Evolutionary conservation across 1,140 invertebrate species (phyloP), one percentile per base, ranked within the genome.

Genomic region (Plodia interpunctella): DNA sequence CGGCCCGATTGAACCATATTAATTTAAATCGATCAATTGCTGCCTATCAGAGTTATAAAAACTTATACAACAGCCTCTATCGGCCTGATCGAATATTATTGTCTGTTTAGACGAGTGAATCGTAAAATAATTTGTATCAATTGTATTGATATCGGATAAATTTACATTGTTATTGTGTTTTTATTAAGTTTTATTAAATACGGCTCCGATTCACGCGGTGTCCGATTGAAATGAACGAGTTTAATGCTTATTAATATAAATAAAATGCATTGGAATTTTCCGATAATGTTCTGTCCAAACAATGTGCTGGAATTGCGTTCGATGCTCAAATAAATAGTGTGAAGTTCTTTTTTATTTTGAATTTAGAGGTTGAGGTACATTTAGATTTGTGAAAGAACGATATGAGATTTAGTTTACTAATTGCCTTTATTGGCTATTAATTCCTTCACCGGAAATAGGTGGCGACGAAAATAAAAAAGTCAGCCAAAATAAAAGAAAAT

Each of bases 41-140:
- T 78, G 73, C 82, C 80, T 66, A 83, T 86, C 82, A 83, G 74
- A 76, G 68, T 80, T 77, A 74, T 84, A n/a, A 83, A 83, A 83
- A 80, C 70, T 80, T 72, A 9, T 73, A 80, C 83, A 82, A 69
- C 70, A 80, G 80, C 72, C 79, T 63, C 70, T 38, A 38, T 5
- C 35, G 8, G 62, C 60, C 70, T 76, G 77, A 84, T 84, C 74
- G 77, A 81, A 80, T 82, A 79, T 38, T 11, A 38, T 82, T 82
- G 78, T 80, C 82, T 79, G 73, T 78, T 69, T 76, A 70, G 70
- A 71, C 73, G 78, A 71, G 62, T 68, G 77, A 76, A 76, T 85
- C 74, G 71, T 83, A 78, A 81, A 83, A 84, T 83, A 74, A 81
- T 83, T 85, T 79, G 72, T 81, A 68, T 77, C 80, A 83, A 85